Conservation (phyloP, 2,888 invertebrate genomes). For the Apotomis betuletana region DNA sequence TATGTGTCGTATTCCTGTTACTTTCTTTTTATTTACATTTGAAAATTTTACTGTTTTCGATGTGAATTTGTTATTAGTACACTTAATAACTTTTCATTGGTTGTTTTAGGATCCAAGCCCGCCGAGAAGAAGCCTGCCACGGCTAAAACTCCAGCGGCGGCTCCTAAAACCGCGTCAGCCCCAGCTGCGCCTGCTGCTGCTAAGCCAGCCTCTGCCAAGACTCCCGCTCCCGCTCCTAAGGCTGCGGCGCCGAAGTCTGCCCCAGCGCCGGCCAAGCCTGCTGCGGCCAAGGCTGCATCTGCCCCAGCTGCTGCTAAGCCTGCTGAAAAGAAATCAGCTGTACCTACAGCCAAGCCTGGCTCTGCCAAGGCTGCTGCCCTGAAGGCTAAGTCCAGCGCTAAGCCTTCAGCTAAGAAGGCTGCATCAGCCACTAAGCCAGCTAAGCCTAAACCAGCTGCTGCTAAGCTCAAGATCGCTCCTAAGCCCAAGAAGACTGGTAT, state of each 20-base stretch:
- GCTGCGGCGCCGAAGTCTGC: slow-evolving; percentile 75
- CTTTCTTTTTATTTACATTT: background rate
- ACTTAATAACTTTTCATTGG: background rate
- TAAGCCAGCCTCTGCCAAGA: slow-evolving; percentile 68
- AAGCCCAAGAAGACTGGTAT: slow-evolving; percentile 83
- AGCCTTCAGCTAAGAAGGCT: slow-evolving; percentile 80
- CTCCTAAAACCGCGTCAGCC: slow-evolving; percentile 73
- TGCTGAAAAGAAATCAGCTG: slow-evolving; percentile 70
- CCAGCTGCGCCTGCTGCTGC: slow-evolving; percentile 66
- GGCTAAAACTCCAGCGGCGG: slow-evolving; percentile 76
- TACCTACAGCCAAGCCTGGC: slow-evolving; percentile 79
- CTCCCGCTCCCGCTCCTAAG: slow-evolving; percentile 66
- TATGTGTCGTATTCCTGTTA: no score
- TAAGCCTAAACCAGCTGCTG: slow-evolving; percentile 79
- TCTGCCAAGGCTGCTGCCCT: slow-evolving; percentile 80
- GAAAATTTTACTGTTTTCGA: background rate
- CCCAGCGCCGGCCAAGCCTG: slow-evolving; percentile 74
- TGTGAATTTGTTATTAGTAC: background rate
- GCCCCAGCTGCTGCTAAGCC: slow-evolving; percentile 68
- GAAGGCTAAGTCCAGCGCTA: slow-evolving; percentile 79
- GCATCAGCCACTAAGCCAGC: slow-evolving; percentile 74
- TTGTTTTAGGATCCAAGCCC: slow-evolving; percentile 68
- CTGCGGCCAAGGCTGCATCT: slow-evolving; percentile 73
- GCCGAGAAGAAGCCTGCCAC: slow-evolving; percentile 75
- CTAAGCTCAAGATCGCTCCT: slow-evolving; percentile 80